Evolutionary conservation across 2,888 invertebrate species (phyloP), one percentile per base, ranked within the genome.

Genomic region (Pecten maximus): DNA sequence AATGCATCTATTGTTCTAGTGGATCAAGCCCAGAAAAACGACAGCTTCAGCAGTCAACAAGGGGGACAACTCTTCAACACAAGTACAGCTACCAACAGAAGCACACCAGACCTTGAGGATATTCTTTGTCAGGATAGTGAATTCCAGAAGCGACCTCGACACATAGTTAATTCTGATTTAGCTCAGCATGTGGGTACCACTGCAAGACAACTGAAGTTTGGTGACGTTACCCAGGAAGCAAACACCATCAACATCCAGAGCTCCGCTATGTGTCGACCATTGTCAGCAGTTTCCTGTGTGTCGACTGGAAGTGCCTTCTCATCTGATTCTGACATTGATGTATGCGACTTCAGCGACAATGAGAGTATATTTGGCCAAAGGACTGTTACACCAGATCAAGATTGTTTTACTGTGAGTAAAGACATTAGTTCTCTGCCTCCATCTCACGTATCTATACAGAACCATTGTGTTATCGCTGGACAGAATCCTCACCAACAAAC

Each of bases 31-130:
- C 40, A 54, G 40, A 54, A 60, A n/a, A 28, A 48, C 35, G 88
- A 88, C 88, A 88, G 88, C 35, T 44, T 44, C 44, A 40, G 40
- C 88, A 88, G 40, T n/a, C 28, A 74, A 35, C 74, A 88, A 40
- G 88, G 88, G 88, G 40, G 88, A 88, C 88, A 88, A 88, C 40
- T 74, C n/a, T 74, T n/a, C 40, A 89, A 89, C 35, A 44, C 40
- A 23, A 87, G 87, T 87, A n/a, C 40, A 10, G 16, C 40, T 40
- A 44, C 40, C 35, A 35, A 89, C 40, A 40, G 40, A 40, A 44
- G 88, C 48, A 40, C 88, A 15, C 40, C 88, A 40, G 88, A 88
- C 48, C 28, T 88, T 2, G 88, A 88, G n/a, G 40, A 28, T 23
- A 40, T 16, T 40, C 40, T 44, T 40, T 40, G 88, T 40, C n/a